phyloP scores from a whole-genome alignment of 1,140 invertebrate species.

The Drosophila nannoptera region DNA sequence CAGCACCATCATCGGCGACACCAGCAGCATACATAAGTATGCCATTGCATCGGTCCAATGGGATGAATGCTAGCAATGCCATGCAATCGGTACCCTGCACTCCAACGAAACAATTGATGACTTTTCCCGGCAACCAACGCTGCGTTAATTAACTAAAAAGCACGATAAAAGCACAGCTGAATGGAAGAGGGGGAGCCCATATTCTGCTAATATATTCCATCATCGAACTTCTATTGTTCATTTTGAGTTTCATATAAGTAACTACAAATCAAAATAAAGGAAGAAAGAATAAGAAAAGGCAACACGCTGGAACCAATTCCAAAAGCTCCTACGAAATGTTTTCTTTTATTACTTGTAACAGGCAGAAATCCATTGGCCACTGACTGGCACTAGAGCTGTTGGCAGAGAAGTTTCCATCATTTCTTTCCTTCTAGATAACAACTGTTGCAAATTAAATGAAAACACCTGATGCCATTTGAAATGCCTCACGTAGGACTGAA shows the following conservation, averaged over 20 bases:
- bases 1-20: background rate
- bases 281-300: background rate
- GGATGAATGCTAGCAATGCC: slow-evolving; percentile 3
- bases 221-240: background rate
- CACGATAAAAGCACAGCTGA: slow-evolving; percentile 7
- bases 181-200: background rate
- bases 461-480: slow-evolving; percentile 72
- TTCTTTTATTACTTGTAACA: slow-evolving; percentile 20
- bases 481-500: slow-evolving; percentile 18
- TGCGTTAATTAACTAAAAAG: slow-evolving; percentile 43
- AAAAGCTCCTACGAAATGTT: slow-evolving; percentile 17
- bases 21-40: background rate
- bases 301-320: slow-evolving; percentile 2
- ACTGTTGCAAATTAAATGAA: slow-evolving; percentile 79
- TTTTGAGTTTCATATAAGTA: slow-evolving; percentile 13
- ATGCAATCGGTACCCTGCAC: background rate
- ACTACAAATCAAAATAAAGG: background rate
- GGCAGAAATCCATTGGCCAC: slow-evolving; percentile 2
- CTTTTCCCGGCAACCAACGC: slow-evolving; percentile 3
- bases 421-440: slow-evolving; percentile 58
- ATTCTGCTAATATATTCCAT: background rate
- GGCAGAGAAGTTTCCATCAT: slow-evolving; percentile 26
- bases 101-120: slow-evolving; percentile 28
- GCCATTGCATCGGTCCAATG: slow-evolving; percentile 1
- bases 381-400: slow-evolving; percentile 9